phyloP scores from a whole-genome alignment of 2,797 vertebrate genomes.

The Mormyrus hasselquistii region DNA sequence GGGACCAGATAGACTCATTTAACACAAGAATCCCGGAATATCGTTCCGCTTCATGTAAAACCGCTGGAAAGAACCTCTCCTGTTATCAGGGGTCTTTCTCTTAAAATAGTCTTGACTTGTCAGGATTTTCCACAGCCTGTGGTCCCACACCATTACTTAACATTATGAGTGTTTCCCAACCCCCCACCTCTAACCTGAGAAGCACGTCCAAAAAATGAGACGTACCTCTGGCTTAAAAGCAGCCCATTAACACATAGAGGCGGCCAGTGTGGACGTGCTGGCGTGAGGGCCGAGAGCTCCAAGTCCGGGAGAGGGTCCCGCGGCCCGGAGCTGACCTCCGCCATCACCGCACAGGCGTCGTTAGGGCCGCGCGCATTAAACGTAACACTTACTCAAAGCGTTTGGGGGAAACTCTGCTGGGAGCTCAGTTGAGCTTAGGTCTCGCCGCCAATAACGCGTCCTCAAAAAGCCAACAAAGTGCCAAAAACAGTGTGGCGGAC shows the following conservation, averaged over 20 bases:
- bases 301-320: constrained; percentile 8
- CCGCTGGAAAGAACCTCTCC: constrained; percentile 23
- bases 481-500: not conserved
- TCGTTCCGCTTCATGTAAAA: constrained; percentile 16
- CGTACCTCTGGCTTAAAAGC: constrained; percentile 26
- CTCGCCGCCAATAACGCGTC: not conserved
- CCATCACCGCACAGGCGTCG: not conserved
- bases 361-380: not conserved
- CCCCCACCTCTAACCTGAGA: constrained; percentile 19
- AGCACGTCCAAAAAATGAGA: not conserved
- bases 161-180: constrained; percentile 39
- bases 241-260: constrained; percentile 35
- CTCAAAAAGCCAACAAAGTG: not conserved
- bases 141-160: constrained; percentile 45
- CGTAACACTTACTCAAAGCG: not conserved
- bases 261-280: not conserved
- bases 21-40: constrained; percentile 13
- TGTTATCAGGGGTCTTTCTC: constrained; percentile 28
- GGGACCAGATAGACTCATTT: constrained; percentile 11
- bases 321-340: not conserved
- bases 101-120: constrained; percentile 25
- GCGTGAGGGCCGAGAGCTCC: constrained; percentile 26
- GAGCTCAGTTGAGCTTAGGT: not conserved
- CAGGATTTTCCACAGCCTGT: constrained; percentile 39
- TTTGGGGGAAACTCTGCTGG: not conserved